Conservation (phyloP, 1,140 invertebrate species). For the Trichonephila clavata region DNA sequence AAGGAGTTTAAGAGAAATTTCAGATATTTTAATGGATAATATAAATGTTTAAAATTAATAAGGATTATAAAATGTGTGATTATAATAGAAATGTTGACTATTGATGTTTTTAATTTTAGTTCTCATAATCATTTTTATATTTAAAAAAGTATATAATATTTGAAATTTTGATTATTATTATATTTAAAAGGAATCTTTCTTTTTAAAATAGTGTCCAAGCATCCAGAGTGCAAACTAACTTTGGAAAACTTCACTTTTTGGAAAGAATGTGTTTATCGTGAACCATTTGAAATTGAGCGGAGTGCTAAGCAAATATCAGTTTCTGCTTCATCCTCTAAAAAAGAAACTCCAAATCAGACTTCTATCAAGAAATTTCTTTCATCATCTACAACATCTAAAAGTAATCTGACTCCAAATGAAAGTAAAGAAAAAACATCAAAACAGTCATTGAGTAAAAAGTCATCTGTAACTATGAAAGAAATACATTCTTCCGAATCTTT, state of each 20-base stretch:
- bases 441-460: not conserved
- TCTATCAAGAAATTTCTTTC: not conserved
- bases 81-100: no score
- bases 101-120: no score
- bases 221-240: not conserved
- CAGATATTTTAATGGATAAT: no score
- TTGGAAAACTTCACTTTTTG: constrained; percentile 62
- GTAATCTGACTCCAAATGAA: not conserved
- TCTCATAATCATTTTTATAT: no score
- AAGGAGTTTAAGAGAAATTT: no score
- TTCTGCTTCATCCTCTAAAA: constrained; percentile 10
- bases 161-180: no score
- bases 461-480: not conserved
- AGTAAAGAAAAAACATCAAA: not conserved
- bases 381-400: constrained; percentile 20
- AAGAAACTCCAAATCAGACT: not conserved
- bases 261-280: constrained; percentile 56
- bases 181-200: not conserved
- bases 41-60: no score
- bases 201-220: constrained; percentile 53
- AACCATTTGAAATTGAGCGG: constrained; percentile 70
- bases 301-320: constrained; percentile 54
- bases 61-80: no score
- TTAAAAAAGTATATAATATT: no score
- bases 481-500: not conserved